A percentile compares a stretch with the other conserved stretches of the same genome.
Evolutionary conservation across 2,888 invertebrate species (phyloP).

Genomic region (Pteria penguin): DNA sequence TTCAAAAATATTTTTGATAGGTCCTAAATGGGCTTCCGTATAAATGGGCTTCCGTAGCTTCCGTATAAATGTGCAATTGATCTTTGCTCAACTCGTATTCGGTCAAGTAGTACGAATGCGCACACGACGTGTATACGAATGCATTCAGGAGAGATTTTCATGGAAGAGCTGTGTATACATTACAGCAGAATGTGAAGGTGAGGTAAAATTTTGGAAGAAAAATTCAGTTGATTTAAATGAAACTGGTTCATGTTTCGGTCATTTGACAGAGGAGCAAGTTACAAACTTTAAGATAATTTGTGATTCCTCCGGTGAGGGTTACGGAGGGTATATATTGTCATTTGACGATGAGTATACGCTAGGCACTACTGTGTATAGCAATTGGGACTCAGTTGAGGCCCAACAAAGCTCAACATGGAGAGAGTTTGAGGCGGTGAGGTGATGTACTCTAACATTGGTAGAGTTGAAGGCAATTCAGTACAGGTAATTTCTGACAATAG

Average conservation of each 20-base stretch:
- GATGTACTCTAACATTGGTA: no score
- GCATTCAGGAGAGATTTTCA: no score
- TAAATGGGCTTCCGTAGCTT: no score
- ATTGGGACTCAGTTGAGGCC: constrained; percentile 1
- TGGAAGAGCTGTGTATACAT: neutral
- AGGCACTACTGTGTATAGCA: neutral
- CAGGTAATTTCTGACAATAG: no score
- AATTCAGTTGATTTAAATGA: neutral
- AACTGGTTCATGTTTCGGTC: neutral
- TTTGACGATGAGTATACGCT: neutral
- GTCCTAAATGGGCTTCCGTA: no score
- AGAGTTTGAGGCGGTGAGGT: constrained; percentile 18
- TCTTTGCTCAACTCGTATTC: constrained; percentile 6
- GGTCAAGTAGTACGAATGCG: no score
- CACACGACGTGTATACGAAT: no score
- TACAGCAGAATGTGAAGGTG: neutral
- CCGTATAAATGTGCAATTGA: no score
- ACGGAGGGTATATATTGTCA: neutral
- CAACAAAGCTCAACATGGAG: no score
- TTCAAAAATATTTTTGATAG: no score
- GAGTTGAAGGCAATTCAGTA: no score
- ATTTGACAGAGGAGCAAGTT: neutral
- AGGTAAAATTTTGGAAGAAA: constrained; percentile 3
- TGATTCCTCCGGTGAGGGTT: constrained; percentile 27
- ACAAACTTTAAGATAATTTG: constrained; percentile 10